Base-by-base conservation (phyloP, 2,888 invertebrate species). In the Tromatobia lineatoria region DNA sequence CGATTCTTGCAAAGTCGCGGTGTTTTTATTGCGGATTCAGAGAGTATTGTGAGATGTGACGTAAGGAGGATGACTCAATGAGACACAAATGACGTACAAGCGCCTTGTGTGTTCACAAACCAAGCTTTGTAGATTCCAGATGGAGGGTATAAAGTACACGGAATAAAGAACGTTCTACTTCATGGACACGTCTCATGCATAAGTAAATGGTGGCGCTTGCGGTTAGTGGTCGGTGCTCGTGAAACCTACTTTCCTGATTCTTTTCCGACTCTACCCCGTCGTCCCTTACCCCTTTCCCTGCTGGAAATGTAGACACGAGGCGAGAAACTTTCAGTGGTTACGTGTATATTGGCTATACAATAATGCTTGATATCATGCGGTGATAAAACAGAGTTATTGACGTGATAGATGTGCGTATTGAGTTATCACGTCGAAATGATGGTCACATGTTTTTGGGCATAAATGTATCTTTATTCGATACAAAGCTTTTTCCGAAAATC, bases 141-240 rank as follows among this genome's bases (percentile, higher is more conserved):
- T 23, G 42, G 20, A n/a, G 47, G 15, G 25, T 47, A 64, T 90
- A 83, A 90, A 89, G 86, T 87, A 90, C 91, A 89, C 91, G 90
- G 81, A 80, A 38, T 38, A 38, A 38, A n/a, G 10, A 42, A 64
- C 82, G 91, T 86, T 90, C 91, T 85, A 90, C 89, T 90, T 90
- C 77, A 73, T 25, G 20, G 80, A 76, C 82, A 81, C 69, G 74
- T 79, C 76, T 85, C 82, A 82, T 91, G 86, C 88, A 91, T 91
- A 91, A 91, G 85, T 90, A 87, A 91, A 83, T 82, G 69, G 70
- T 85, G 91, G 90, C 91, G 91, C 91, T 91, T 90, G 89, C 85
- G 87, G 89, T 89, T 90, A 89, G 78, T 73, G 70, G 61, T 77
- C 67, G 50, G 34, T 11, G 42, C 74, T 74, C 45, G 61, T 25